Evolutionary conservation across 2,888 invertebrate species (phyloP), one percentile per base, ranked within the genome.

Genomic region (Tortrix viridana): DNA sequence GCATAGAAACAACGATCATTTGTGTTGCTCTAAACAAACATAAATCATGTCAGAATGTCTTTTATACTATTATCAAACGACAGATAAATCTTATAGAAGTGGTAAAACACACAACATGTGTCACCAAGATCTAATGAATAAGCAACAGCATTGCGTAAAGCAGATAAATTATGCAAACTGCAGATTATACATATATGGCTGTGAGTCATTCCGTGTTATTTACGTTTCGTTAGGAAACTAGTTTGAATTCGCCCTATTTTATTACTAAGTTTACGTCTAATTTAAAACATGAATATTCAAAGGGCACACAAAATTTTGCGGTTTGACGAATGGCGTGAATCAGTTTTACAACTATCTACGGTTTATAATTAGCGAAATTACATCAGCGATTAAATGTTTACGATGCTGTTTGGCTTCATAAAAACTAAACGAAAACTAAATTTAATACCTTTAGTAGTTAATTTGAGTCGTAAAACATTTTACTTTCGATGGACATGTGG

Each of bases 341-440:
- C 37, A 44, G 48, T 54, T 53, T 53, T 46, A 46, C 22, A 57
- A 41, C 57, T 48, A 54, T 43, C 53, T 38, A 50, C 43, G 61
- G 50, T 58, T 58, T 63, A 63, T 63, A 58, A 63, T 63, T 63
- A 63, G 58, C 58, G 52, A 63, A 63, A 63, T 63, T 63, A 63
- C 58, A 63, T 63, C 57, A 63, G 53, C 63, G 52, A 63, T 63
- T 58, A 58, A 58, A 58, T 22, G 57, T 63, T 63, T 63, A 63
- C 18, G 63, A 63, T 48, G 63, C 47, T 48, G 63, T 63, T 63
- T 47, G 63, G 53, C 52, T 63, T 63, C 52, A 26, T 63, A 41
- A 53, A 62, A 53, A 53, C 22, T 20, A 52, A 52, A 52, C 32
- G 20, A 38, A 20, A 58, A 46, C 26, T 57, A 58, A 32, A 52